phyloP scores from a whole-genome alignment of 2,113 vertebrate genomes.

The Chamaetylas fuelleborni region DNA sequence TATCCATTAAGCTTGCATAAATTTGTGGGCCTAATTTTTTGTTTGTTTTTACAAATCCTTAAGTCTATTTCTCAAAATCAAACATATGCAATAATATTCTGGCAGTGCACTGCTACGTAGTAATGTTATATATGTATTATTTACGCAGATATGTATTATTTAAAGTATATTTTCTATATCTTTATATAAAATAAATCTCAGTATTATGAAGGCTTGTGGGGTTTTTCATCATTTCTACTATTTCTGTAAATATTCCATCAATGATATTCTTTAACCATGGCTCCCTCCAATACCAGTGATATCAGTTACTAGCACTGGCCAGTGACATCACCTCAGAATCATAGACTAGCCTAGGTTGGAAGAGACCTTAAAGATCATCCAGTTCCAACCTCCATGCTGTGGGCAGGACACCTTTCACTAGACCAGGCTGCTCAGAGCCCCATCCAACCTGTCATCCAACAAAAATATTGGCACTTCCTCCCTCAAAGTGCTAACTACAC shows the following conservation, averaged over 20 bases:
- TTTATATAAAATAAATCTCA: not conserved
- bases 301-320: not conserved
- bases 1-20: not conserved
- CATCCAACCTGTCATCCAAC: not conserved
- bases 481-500: not conserved
- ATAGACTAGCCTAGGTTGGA: not conserved
- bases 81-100: not conserved
- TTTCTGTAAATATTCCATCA: not conserved
- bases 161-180: not conserved
- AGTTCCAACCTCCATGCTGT: not conserved
- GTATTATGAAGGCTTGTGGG: fast-evolving
- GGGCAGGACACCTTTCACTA: not conserved
- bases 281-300: not conserved
- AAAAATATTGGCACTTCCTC: not conserved
- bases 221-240: not conserved
- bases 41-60: not conserved
- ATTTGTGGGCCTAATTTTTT: not conserved
- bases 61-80: not conserved
- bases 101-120: not conserved
- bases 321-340: not conserved
- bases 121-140: not conserved
- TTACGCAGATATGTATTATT: not conserved
- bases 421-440: not conserved
- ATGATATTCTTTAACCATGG: not conserved
- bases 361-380: not conserved